Conservation (phyloP, 2,113 vertebrate genomes). For the Abramis brama region DNA sequence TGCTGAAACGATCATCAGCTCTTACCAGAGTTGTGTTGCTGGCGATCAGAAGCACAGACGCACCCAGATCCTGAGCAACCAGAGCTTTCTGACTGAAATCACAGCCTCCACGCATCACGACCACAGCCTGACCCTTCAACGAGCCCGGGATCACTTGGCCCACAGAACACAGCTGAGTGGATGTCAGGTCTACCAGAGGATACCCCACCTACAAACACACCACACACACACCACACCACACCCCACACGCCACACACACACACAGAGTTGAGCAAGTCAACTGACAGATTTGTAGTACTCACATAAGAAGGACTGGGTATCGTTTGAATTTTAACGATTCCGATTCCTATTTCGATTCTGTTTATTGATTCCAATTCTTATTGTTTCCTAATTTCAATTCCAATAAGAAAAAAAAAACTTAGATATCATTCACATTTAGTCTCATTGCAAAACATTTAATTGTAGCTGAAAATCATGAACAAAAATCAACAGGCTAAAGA, state of each 20-base stretch:
- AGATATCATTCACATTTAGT: too few relatives aligned
- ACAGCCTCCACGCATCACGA: constrained; percentile 85
- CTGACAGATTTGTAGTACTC: too few relatives aligned
- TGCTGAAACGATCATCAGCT: neutral
- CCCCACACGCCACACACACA: constrained; percentile 28
- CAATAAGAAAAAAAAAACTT: too few relatives aligned
- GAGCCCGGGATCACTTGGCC: constrained; percentile 67
- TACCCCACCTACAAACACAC: constrained; percentile 67
- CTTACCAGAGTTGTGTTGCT: constrained; percentile 78
- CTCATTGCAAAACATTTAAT: too few relatives aligned
- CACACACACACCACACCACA: constrained; percentile 48
- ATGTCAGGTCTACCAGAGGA: constrained; percentile 80
- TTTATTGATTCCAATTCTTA: too few relatives aligned
- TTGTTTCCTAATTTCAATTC: too few relatives aligned
- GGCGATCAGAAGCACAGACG: constrained; percentile 82
- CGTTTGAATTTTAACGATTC: too few relatives aligned
- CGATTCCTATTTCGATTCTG: too few relatives aligned
- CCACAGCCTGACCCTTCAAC: constrained; percentile 80
- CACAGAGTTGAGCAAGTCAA: neutral
- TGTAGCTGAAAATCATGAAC: too few relatives aligned
- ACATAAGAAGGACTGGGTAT: too few relatives aligned
- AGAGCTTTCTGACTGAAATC: constrained; percentile 82
- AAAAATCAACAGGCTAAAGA: too few relatives aligned
- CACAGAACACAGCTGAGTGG: constrained; percentile 77
- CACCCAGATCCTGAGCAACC: constrained; percentile 81